These are phyloP conservation scores for Epinephelus fuscoguttatus DNA, from an alignment of 2,113 vertebrate species.

Conservation along the genomic window DNA sequence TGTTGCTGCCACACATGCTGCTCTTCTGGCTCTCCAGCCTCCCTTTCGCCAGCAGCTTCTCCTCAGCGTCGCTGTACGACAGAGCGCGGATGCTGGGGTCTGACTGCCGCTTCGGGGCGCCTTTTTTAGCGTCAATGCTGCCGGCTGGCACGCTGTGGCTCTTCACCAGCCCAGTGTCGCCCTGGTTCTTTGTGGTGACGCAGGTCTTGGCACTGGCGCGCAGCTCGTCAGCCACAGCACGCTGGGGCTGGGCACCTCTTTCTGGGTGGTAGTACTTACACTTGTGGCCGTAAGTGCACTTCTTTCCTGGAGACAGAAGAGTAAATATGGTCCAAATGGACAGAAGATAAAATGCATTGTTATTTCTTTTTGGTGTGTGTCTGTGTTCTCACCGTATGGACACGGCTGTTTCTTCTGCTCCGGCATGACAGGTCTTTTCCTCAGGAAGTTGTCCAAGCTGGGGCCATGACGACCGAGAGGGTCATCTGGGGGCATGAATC, in stretches of 20 bases:
- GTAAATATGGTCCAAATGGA: not conserved
- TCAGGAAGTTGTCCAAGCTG: slow-evolving; percentile 97
- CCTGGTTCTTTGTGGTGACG: slow-evolving; percentile 87
- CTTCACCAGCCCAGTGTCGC: slow-evolving; percentile 91
- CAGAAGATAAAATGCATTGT: not conserved
- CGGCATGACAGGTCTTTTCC: slow-evolving; percentile 94
- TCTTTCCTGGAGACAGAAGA: slow-evolving; percentile 88
- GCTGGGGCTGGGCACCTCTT: slow-evolving; percentile 95
- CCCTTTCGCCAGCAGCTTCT: slow-evolving; percentile 93
- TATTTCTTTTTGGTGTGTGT: not conserved
- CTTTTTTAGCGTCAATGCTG: slow-evolving; percentile 87
- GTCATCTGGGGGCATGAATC: slow-evolving; percentile 99
- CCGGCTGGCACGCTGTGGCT: slow-evolving; percentile 96
- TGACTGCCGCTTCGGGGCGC: slow-evolving; percentile 91
- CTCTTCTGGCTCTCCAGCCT: slow-evolving; percentile 87
- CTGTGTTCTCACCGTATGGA: slow-evolving; percentile 90
- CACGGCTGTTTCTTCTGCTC: slow-evolving; percentile 99
- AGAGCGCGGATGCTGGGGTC: slow-evolving; percentile 94
- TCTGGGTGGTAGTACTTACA: slow-evolving; percentile 99
- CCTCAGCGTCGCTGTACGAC: slow-evolving; percentile 94
- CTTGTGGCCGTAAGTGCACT: slow-evolving; percentile 99
- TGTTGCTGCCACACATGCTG: slow-evolving; percentile 65
- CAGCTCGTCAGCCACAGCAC: slow-evolving; percentile 96
- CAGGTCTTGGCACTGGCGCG: slow-evolving; percentile 95
- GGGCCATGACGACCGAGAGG: slow-evolving; percentile 96